Evolutionary conservation across 2,797 vertebrate genomes (phyloP).

Genomic region (Spatula clypeata): DNA sequence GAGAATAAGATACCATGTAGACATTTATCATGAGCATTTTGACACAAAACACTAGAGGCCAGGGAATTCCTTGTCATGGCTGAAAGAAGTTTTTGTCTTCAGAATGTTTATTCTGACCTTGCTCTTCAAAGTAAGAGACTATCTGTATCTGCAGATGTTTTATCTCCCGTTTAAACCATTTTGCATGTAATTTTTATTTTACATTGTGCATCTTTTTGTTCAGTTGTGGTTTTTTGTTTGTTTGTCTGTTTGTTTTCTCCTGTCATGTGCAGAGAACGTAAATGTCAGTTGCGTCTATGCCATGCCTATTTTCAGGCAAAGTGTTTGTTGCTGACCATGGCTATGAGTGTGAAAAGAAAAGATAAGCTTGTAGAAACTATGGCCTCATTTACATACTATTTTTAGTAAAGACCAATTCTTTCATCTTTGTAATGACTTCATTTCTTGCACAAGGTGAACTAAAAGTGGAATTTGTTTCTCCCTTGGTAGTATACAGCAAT

Average conservation of each 20-base stretch:
- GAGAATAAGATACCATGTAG: not conserved
- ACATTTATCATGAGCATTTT: not conserved
- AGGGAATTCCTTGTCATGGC: not conserved
- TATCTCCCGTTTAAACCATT: not conserved
- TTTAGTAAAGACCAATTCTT: slow-evolving; percentile 69
- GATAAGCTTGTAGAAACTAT: slow-evolving; percentile 49
- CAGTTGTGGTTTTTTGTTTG: not conserved
- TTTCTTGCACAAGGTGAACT: slow-evolving; percentile 68
- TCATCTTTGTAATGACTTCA: slow-evolving; percentile 65
- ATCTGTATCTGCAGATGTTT: not conserved
- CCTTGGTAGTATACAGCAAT: slow-evolving; percentile 34
- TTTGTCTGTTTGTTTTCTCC: not conserved
- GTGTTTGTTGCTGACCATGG: slow-evolving; percentile 2
- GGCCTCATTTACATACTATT: slow-evolving; percentile 71
- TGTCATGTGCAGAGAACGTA: not conserved
- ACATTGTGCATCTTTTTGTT: not conserved
- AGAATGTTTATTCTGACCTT: slow-evolving; percentile 17
- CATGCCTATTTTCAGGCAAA: slow-evolving; percentile 21
- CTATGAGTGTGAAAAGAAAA: slow-evolving; percentile 42
- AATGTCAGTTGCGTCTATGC: not conserved
- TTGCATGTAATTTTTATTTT: not conserved
- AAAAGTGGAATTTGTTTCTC: slow-evolving; percentile 70
- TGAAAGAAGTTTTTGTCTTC: not conserved
- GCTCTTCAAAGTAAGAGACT: not conserved
- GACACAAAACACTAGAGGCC: not conserved